A percentile compares a stretch with the other conserved stretches of the same genome.
phyloP scores from a whole-genome alignment of 2,888 invertebrate genomes.

The Thereva nobilitata region DNA sequence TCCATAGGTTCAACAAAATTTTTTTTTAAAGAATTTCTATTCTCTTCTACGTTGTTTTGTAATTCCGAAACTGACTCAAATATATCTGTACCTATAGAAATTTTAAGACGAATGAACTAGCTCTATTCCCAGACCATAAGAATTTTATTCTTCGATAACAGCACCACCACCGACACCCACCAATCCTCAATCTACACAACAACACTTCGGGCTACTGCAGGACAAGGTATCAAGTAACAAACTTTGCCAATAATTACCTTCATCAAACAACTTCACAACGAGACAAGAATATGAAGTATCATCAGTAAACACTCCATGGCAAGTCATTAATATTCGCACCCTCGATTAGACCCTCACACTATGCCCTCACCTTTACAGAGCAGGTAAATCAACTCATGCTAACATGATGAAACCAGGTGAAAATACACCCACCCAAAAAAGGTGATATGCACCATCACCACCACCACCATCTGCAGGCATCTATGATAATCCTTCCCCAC shows the following conservation, averaged over 20 bases:
- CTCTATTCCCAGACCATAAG: background rate
- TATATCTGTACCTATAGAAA: background rate
- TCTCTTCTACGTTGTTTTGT: background rate
- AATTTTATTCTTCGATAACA: background rate
- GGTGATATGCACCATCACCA: too few species aligned
- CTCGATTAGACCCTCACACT: conserved; percentile 16
- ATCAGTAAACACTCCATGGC: conserved; percentile 25
- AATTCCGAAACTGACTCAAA: background rate
- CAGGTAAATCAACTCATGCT: too few species aligned
- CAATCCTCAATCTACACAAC: background rate
- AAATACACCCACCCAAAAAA: too few species aligned
- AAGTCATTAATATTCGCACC: conserved; percentile 36
- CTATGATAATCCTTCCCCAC: too few species aligned
- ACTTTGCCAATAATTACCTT: conserved; percentile 37
- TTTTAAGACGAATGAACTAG: background rate
- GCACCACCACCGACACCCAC: background rate
- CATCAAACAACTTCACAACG: conserved; percentile 37
- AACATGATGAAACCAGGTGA: too few species aligned
- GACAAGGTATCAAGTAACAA: conserved; percentile 31
- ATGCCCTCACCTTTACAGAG: too few species aligned
- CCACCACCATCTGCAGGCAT: too few species aligned
- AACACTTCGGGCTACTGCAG: too few species aligned
- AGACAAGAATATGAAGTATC: conserved; percentile 37
- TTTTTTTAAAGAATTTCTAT: background rate
- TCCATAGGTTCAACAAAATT: background rate